Evolutionary conservation across 2,797 vertebrate species (phyloP), one percentile per base, ranked within the genome.

Genomic region (Myotis vivesi): DNA sequence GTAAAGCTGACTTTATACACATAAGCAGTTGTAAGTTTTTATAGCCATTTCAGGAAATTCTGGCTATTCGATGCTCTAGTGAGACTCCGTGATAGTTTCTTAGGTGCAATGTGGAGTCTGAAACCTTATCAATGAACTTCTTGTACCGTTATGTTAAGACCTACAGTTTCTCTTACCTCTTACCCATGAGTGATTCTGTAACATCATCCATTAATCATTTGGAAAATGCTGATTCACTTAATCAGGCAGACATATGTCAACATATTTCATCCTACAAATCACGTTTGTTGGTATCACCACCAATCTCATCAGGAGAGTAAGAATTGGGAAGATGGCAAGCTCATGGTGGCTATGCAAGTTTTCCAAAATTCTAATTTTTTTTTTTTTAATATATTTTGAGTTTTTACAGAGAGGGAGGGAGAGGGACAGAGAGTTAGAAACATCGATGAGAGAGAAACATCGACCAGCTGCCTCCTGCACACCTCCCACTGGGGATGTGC

Each of bases 351-450:
- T 79, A 13, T 23, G 33, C 0, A 77, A 23, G 36, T 92, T 95
- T 92, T 64, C 25, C 53, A 30, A 89, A 83, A 91, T 66, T 46
- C n/a, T n/a, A n/a, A n/a, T n/a, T n/a, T n/a, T n/a, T n/a, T n/a
- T n/a, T n/a, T n/a, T n/a, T n/a, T n/a, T n/a, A n/a, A n/a, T n/a
- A n/a, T n/a, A n/a, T n/a, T n/a, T n/a, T n/a, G n/a, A n/a, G n/a
- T n/a, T n/a, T n/a, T n/a, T n/a, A n/a, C n/a, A n/a, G n/a, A n/a
- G n/a, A n/a, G n/a, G n/a, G n/a, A n/a, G n/a, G n/a, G n/a, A n/a
- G n/a, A n/a, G n/a, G n/a, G n/a, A n/a, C n/a, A n/a, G n/a, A n/a
- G n/a, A n/a, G n/a, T n/a, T n/a, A n/a, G n/a, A n/a, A n/a, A n/a
- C n/a, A n/a, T n/a, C n/a, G n/a, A n/a, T n/a, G n/a, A n/a, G n/a